These are phyloP conservation scores for Drosophila cognata DNA, from an alignment of 2,888 invertebrate species.

Conservation along the genomic window DNA sequence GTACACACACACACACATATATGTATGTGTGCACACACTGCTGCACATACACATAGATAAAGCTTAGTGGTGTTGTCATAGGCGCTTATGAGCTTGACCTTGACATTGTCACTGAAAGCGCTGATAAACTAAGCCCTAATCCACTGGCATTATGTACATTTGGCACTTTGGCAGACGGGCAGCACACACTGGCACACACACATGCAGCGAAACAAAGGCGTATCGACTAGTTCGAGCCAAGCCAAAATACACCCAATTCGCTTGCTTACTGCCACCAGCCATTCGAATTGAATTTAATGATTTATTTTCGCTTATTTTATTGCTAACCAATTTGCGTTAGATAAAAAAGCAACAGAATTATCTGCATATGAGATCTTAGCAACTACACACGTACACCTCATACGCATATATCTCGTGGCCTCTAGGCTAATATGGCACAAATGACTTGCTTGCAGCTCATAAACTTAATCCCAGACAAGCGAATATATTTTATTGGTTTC, in stretches of 20 bases:
- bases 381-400: neutral
- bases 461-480: neutral
- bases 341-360: neutral
- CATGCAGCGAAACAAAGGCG: slow-evolving; percentile 36
- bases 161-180: slow-evolving; percentile 70
- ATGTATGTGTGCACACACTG: neutral
- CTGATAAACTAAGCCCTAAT: slow-evolving; percentile 79
- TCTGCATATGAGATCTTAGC: neutral
- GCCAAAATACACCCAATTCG: neutral
- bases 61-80: slow-evolving; percentile 68
- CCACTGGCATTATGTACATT: slow-evolving; percentile 79
- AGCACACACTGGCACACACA: slow-evolving; percentile 12
- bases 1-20: slow-evolving; percentile 3
- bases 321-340: neutral
- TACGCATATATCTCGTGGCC: neutral
- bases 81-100: slow-evolving; percentile 79
- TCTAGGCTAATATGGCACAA: neutral
- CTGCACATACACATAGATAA: slow-evolving; percentile 3
- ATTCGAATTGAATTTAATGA: neutral
- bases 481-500: neutral
- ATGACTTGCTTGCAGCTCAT: neutral
- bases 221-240: slow-evolving; percentile 14
- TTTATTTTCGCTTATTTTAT: neutral
- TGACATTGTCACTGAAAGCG: slow-evolving; percentile 77
- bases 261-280: neutral